Base-by-base conservation (phyloP, 2,113 vertebrate species). In the Bubalus kerabau region DNA sequence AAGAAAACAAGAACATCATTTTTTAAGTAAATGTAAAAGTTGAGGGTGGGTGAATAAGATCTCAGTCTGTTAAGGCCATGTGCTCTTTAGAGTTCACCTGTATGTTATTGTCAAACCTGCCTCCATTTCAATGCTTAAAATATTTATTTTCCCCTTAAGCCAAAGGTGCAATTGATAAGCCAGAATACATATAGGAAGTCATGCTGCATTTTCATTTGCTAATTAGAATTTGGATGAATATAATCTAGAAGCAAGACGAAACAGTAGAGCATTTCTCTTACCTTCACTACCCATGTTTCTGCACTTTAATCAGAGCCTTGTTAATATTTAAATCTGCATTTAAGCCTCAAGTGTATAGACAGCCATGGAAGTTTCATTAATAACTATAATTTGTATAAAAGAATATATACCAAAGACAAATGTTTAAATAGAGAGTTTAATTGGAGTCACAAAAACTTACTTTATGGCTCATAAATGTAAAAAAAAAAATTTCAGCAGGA, bases 241-340 rank as follows among this genome's bases (percentile, higher is more conserved):
- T 97, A 98, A 94, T 90, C 91, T 10, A 91, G 89, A 98, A 98
- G 96, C 97, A 98, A 92, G 97, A 98, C 48, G 84, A 98, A 95
- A 98, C 64, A 86, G 56, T 91, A 96, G 94, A 96, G 43, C 91
- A n/a, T 95, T 98, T 97, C 76, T 96, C 96, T 98, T 98, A 98
- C 84, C 57, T 97, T 91, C 30, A 6, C 59, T 82, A 71, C 85
- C 95, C 78, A 71, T 96, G 32, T 95, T 98, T 98, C 96, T 98
- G 97, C 95, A 98, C 98, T 97, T 98, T 98, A 98, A 98, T 98
- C 97, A 98, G 97, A 97, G 30, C 21, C 89, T 96, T 97, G 87
- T 98, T 98, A 98, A 98, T 98, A 98, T 98, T 99, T 98, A 98
- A 99, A 98, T 97, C 91, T 92, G 83, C 92, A 95, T 97, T 98